Base-by-base conservation (phyloP, 2,888 invertebrate species). In the Archips crataeganus region DNA sequence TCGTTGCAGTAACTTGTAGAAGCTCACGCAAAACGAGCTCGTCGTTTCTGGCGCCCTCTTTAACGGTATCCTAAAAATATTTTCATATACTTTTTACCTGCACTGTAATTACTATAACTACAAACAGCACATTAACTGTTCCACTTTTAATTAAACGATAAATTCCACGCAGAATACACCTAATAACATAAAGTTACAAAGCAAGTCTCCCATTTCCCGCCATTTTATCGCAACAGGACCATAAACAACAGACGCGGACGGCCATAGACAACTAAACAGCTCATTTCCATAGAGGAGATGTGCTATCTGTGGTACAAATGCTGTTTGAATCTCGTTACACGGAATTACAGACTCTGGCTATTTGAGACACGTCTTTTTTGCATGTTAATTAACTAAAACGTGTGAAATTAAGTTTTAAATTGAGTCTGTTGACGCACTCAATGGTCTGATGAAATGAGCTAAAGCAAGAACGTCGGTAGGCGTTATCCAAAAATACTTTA, bases 231-330 rank as follows among this genome's bases (percentile, higher is more conserved):
- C 54, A 57, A 63, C 51, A 62, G 47, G 64, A 51, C 61, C 65
- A 70, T 74, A 74, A 74, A 74, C 51, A 61, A 70, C 74, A 47
- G 36, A 57, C 62, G 57, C 63, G 59, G 57, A 68, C 73, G 64
- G 59, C 60, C 69, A 74, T 34, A 65, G 70, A 61, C 65, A 51
- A 70, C 69, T 74, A 69, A 68, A 69, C 59, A 73, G 68, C 67
- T 64, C 51, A 74, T 74, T 69, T 74, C 69, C 73, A 74, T 69
- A 65, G 68, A 73, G 64, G 32, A 15, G 59, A 67, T 67, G 61
- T 39, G 60, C 13, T 59, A 60, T 61, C 68, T 49, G 68, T 69
- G 73, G 68, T 49, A 47, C 73, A 64, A 73, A 54, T 54, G 63
- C 36, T 62, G 15, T 65, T 45, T 36, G 61, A 61, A 34, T 11